Conservation (phyloP, 2,888 invertebrate genomes). For the Sinodicranocentrus sp. region DNA sequence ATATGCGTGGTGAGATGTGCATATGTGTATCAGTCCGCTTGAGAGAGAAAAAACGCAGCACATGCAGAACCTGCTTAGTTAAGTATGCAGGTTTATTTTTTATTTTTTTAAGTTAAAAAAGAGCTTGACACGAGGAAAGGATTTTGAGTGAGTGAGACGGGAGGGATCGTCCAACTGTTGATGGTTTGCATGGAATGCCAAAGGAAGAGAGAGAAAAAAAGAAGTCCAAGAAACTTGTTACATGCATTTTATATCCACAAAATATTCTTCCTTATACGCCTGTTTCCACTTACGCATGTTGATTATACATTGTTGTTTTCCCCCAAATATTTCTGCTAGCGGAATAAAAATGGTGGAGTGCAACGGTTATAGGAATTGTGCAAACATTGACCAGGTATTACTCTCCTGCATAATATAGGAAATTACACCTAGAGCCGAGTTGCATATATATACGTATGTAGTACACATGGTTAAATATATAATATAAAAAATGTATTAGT, state of each 20-base stretch:
- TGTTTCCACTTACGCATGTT: conserved; percentile 65
- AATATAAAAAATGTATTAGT: conserved; percentile 8
- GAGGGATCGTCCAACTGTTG: conserved; percentile 70
- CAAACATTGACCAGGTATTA: conserved; percentile 46
- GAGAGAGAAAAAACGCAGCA: conserved; percentile 28
- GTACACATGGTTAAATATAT: too few species aligned
- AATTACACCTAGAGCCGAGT: too few species aligned
- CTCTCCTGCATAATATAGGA: neutral
- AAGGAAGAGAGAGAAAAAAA: conserved; percentile 58
- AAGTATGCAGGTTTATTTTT: conserved; percentile 43
- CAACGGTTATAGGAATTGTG: conserved; percentile 61
- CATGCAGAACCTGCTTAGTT: conserved; percentile 50
- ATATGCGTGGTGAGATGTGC: neutral
- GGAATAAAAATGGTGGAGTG: conserved; percentile 50
- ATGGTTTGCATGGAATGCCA: conserved; percentile 69
- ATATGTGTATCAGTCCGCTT: conserved; percentile 20
- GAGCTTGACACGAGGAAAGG: conserved; percentile 67
- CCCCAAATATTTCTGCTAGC: conserved; percentile 64
- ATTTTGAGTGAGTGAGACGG: conserved; percentile 55
- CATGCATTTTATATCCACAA: conserved; percentile 59
- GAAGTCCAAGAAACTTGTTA: conserved; percentile 58
- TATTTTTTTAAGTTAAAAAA: conserved; percentile 57
- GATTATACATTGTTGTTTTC: conserved; percentile 64
- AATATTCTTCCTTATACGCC: conserved; percentile 67
- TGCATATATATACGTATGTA: too few species aligned